A percentile compares a stretch with the other conserved stretches of the same genome.
phyloP scores from a whole-genome alignment of 2,888 invertebrate genomes.

The Hydroisotoma schaefferi region DNA sequence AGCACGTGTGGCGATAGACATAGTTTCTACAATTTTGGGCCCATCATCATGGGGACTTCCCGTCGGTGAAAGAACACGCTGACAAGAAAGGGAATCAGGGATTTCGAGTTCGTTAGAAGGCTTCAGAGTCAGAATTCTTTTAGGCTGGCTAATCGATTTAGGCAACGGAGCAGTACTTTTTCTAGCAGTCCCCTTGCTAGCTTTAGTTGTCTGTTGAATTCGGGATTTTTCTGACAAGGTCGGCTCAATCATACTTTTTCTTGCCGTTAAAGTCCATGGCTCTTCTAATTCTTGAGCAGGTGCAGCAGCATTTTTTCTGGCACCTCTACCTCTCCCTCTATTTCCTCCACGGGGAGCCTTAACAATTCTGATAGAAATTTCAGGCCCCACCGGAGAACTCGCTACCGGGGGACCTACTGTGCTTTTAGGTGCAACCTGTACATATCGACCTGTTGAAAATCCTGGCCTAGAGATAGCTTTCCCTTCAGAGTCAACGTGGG shows the following conservation, averaged over 20 bases:
- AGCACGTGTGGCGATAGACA: no score
- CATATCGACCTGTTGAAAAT: conserved; percentile 6
- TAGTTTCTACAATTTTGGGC: no score
- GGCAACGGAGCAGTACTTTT: conserved; percentile 10
- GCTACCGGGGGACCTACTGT: not conserved
- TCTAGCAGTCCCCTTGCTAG: conserved; percentile 1
- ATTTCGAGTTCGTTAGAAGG: not conserved
- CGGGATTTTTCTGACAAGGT: no score
- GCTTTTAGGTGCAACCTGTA: conserved; percentile 1
- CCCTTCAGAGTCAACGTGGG: not conserved
- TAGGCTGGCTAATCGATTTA: not conserved
- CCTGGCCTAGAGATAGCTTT: not conserved
- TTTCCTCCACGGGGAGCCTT: not conserved
- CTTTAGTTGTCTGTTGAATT: not conserved
- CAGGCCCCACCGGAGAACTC: not conserved
- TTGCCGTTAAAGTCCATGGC: not conserved
- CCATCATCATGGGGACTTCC: no score
- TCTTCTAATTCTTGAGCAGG: not conserved
- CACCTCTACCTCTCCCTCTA: not conserved
- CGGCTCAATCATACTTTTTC: not conserved
- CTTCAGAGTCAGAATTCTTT: no score
- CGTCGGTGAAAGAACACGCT: no score
- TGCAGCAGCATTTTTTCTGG: not conserved
- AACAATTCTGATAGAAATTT: not conserved
- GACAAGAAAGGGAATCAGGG: no score